Base-by-base conservation (phyloP, 92 coral and sea anemone genomes). In the Parazoanthus atlanticus region DNA sequence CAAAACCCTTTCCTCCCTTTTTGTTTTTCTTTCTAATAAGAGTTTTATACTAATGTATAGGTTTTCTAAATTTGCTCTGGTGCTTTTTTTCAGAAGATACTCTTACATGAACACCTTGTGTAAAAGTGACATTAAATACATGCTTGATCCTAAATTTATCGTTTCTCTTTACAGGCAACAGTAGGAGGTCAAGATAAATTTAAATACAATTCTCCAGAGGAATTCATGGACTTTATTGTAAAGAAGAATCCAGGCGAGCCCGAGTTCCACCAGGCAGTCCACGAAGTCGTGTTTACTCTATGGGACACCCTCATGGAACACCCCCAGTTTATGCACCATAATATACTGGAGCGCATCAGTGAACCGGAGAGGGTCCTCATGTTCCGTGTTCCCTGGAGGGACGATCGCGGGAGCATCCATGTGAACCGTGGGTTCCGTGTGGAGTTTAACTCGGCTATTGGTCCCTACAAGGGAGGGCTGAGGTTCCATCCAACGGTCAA, bases 201-300 rank as follows among this genome's bases (percentile, higher is more conserved):
- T 65, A 90, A 86, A 82, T 95, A 90, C 89, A 79, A 86, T 49
- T 76, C 93, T 88, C 74, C 91, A 5, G 96, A 95, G 26, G 94
- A 89, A 13, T 93, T 95, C 75, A 90, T 95, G 93, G 85, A 79
- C 74, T 86, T 33, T 58, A 89, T 93, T 7, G 66, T 34, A 23
- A 49, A 33, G 69, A 93, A 89, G 84, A 95, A 95, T 78, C 98
- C 98, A 1, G 96, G 96, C 0, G 96, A 95, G 71, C 70, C 72
- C 1, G 98, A 95, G 78, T 95, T 95, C 81, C 98, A 93, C 65
- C 98, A 95, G 82, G 98, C 98, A n/a, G 98, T 95, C 30, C 94
- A 92, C 36, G 98, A 95, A 46, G 98, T 95, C 5, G 89, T 95
- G 21, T 78, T 52, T 10, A 91, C 93, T 73, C 86, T 95, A 31